Evolutionary conservation across 2,113 vertebrate genomes (phyloP), one percentile per base, ranked within the genome.

Genomic region (Lonchura striata): DNA sequence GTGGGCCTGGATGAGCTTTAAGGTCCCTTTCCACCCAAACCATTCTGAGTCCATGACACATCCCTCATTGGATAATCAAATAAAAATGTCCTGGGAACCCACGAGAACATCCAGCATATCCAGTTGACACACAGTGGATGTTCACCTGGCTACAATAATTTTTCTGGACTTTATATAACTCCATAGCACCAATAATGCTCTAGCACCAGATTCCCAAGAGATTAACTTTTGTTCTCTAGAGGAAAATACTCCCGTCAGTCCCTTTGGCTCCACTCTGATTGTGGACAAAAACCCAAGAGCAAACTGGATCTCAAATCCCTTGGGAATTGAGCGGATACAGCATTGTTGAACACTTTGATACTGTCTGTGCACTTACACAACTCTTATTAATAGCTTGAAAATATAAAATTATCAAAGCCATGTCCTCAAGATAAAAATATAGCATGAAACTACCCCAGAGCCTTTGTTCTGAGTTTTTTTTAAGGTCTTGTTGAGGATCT

Each of bases 1-100:
- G 33, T 37, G 68, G 27, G 0, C 21, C 5, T 5, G 13, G 41
- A 15, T 61, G n/a, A 60, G 0, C 1, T 61, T 0, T 35, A 22
- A 47, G 17, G 7, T 60, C 24, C 13, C 53, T 54, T 41, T 11
- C 11, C 5, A 25, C 11, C 11, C 41, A 61, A 68, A 61, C 4
- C 21, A 35, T 47, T 35, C 11, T 3, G n/a, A 61, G 8, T 31
- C 15, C 30, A 35, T 35, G n/a, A 41, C 27, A 41, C 27, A 30
- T 54, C 25, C 30, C 35, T 33, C 21, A 59, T 12, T 53, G 42
- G 35, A 52, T 25, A 57, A 42, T 4, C 7, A 61, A n/a, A 53
- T 15, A 18, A 49, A 54, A 64, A 87, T 0, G 0, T 13, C 37
- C 64, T 54, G 46, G 37, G 12, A 88, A n/a, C 10, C 15, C 83